Percentiles rank a stretch among this genome's conserved stretches.
These are phyloP conservation scores for Spodoptera picta DNA, from an alignment of 2,888 invertebrate genomes.

Conservation along the genomic window DNA sequence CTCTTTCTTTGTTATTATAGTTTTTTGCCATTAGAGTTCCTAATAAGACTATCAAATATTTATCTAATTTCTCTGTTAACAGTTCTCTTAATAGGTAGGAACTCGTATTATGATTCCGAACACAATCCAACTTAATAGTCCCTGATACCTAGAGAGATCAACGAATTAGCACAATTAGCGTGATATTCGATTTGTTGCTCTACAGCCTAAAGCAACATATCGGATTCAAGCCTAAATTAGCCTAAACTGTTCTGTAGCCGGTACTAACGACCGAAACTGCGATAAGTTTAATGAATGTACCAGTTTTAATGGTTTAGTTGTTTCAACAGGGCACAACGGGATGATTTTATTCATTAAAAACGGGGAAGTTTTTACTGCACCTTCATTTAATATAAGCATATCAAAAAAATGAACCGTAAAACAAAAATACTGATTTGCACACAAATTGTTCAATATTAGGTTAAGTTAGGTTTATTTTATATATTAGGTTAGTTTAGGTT, in stretches of 20 bases:
- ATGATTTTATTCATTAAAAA: too few species aligned
- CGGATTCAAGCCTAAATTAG: constrained; percentile 17
- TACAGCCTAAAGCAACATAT: constrained; percentile 8
- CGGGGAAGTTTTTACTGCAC: too few species aligned
- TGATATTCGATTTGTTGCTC: constrained; percentile 19
- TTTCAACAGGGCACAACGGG: background rate
- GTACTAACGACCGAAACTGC: constrained; percentile 2
- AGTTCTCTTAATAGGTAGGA: background rate
- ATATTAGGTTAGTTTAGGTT: too few species aligned
- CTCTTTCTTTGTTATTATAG: too few species aligned
- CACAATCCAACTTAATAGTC: background rate
- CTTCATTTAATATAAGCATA: too few species aligned
- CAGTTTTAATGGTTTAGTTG: background rate
- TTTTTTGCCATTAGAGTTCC: too few species aligned
- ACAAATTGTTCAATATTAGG: too few species aligned
- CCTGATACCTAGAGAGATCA: constrained; percentile 11
- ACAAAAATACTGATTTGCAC: too few species aligned
- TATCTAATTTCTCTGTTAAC: background rate
- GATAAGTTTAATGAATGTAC: constrained; percentile 7
- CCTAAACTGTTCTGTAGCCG: constrained; percentile 1
- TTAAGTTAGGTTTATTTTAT: too few species aligned
- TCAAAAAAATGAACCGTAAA: too few species aligned
- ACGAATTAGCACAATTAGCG: constrained; percentile 10
- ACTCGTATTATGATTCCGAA: background rate
- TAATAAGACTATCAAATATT: too few species aligned